Percentiles rank a stretch among this genome's conserved stretches.
Conservation (phyloP, 2,888 invertebrate genomes). For the Lottia scabra region DNA sequence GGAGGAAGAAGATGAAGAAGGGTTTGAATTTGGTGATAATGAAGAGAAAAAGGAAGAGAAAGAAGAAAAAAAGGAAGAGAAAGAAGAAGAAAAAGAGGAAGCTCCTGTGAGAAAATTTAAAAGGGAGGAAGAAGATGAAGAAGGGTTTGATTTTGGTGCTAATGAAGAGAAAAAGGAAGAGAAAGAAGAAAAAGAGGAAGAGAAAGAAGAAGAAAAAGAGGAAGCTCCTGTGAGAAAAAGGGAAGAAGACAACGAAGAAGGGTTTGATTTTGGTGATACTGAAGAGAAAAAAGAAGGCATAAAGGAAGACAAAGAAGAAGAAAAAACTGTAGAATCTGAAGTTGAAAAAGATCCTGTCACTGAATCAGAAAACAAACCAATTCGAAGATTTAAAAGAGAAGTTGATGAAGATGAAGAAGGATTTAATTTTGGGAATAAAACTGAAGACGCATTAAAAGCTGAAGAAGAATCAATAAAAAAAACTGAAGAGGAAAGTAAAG, state of each 20-base stretch:
- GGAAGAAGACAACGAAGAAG: background rate
- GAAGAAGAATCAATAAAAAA: background rate
- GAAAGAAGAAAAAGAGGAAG: background rate
- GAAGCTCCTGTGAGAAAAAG: background rate
- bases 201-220: background rate
- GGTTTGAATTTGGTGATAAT: background rate
- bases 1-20: background rate
- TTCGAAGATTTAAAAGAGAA: background rate
- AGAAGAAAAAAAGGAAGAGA: background rate
- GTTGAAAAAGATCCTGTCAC: too few relatives aligned
- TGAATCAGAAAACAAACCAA: background rate
- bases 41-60: background rate
- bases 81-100: background rate
- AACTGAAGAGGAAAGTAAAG: background rate
- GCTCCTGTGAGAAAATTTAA: background rate
- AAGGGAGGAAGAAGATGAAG: background rate
- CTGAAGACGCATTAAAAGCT: background rate
- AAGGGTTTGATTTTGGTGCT: background rate
- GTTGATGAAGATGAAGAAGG: background rate
- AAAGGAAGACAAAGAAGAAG: background rate
- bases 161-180: background rate
- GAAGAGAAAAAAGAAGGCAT: background rate
- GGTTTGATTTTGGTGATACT: background rate
- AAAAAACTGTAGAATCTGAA: background rate
- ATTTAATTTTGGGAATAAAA: background rate